A percentile compares a stretch with the other conserved stretches of the same genome.
These are phyloP conservation scores for Camelus bactrianus DNA, from an alignment of 2,113 vertebrate species.

Conservation along the genomic window DNA sequence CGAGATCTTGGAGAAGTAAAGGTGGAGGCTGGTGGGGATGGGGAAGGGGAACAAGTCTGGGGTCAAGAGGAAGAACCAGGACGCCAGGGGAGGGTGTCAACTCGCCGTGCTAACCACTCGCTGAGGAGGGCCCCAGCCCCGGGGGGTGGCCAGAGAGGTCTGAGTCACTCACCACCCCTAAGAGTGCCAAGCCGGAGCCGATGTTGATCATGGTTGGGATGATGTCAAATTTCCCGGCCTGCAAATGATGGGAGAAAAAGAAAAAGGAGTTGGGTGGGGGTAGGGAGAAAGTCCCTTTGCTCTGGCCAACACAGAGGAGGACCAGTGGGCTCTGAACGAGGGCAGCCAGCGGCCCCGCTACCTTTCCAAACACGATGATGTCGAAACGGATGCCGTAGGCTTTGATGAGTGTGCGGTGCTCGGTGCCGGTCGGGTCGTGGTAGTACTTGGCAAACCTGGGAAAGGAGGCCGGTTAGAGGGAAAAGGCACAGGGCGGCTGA, in stretches of 20 bases:
- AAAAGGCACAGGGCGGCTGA: too few species aligned
- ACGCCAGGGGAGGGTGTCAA: not conserved
- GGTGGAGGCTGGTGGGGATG: accelerated
- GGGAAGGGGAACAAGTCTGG: not conserved
- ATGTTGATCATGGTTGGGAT: slow-evolving; percentile 94
- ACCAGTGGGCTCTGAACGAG: not conserved
- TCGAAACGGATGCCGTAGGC: slow-evolving; percentile 94
- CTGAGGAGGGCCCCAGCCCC: not conserved
- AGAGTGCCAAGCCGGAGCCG: slow-evolving; percentile 90
- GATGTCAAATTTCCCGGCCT: slow-evolving; percentile 94
- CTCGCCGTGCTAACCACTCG: not conserved
- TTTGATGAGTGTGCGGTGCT: slow-evolving; percentile 91
- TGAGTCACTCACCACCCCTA: slow-evolving; percentile 90
- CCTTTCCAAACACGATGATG: slow-evolving; percentile 93
- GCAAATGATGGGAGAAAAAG: not conserved
- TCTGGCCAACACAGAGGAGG: not conserved
- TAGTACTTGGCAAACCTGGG: slow-evolving; percentile 94
- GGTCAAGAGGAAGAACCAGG: not conserved
- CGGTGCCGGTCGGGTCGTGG: slow-evolving; percentile 78
- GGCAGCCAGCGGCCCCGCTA: slow-evolving; percentile 65
- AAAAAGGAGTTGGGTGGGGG: not conserved
- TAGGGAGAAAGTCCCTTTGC: not conserved
- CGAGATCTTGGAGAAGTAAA: not conserved
- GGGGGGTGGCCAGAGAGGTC: too few species aligned
- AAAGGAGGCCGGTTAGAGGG: too few species aligned